phyloP scores from a whole-genome alignment of 2,888 invertebrate species.

The Lasioglossum villosulum region DNA sequence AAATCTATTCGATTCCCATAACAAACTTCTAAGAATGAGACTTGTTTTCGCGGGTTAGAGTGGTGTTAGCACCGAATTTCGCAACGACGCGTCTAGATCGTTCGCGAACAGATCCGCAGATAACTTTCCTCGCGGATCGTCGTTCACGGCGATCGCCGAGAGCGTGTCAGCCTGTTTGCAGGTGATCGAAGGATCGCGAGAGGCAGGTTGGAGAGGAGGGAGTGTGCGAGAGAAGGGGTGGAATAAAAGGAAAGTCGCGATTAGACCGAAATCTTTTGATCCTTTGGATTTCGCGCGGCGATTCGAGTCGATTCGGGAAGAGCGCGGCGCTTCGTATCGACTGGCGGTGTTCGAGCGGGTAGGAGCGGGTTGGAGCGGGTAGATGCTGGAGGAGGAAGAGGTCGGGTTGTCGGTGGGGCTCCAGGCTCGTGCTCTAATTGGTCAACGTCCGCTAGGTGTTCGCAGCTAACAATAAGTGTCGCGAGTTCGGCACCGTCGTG shows the following conservation, averaged over 20 bases:
- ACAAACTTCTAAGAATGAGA: neutral
- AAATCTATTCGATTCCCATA: neutral
- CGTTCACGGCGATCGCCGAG: neutral
- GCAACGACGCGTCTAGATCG: neutral
- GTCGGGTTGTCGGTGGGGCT: slow-evolving; percentile 51
- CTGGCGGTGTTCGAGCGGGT: neutral
- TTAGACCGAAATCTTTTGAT: slow-evolving; percentile 22
- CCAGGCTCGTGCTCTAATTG: slow-evolving; percentile 70
- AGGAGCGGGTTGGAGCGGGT: slow-evolving; percentile 16
- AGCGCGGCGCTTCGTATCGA: slow-evolving; percentile 10
- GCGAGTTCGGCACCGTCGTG: slow-evolving; percentile 70
- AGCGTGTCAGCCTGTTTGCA: neutral
- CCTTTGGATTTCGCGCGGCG: neutral
- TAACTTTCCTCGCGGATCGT: neutral
- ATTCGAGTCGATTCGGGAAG: slow-evolving; percentile 38
- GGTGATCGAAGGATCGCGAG: neutral
- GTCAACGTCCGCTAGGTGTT: slow-evolving; percentile 73
- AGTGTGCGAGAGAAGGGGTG: neutral
- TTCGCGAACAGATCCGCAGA: neutral
- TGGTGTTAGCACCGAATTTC: neutral
- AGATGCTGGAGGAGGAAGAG: neutral
- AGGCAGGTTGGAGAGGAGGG: neutral
- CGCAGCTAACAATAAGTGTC: slow-evolving; percentile 74
- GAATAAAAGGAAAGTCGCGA: neutral
- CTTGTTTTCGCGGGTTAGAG: neutral